Evolutionary conservation across 2,113 vertebrate genomes (phyloP).

Genomic region (Cyanistes caeruleus): DNA sequence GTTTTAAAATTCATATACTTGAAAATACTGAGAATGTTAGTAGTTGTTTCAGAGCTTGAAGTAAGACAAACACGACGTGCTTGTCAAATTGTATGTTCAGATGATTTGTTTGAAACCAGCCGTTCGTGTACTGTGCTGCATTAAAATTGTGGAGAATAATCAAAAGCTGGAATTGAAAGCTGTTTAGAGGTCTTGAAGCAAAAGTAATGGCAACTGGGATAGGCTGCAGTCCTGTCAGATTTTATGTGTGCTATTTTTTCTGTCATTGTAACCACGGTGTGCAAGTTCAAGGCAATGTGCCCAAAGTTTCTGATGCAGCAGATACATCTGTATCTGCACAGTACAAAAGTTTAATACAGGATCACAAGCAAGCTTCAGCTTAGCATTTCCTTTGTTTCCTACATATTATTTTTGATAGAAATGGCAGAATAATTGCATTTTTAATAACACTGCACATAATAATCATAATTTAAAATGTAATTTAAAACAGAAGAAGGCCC

Average conservation of each 20-base stretch:
- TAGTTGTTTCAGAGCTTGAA: conserved; percentile 3
- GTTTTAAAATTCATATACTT: conserved; percentile 25
- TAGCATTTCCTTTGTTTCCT: not conserved
- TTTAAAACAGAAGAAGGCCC: not conserved
- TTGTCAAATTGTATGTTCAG: not conserved
- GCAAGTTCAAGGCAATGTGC: conserved; percentile 37
- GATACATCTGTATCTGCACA: not conserved
- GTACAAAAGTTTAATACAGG: not conserved
- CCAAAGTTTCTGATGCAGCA: not conserved
- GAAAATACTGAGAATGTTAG: not conserved
- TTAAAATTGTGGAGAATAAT: conserved; percentile 30
- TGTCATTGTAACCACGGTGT: not conserved
- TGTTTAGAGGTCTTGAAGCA: conserved; percentile 36
- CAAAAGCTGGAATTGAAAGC: conserved; percentile 15
- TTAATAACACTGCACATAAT: not conserved
- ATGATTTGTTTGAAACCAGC: conserved; percentile 30
- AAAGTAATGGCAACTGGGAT: not conserved
- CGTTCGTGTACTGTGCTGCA: not conserved
- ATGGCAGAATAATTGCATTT: conserved; percentile 24
- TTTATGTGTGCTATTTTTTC: conserved; percentile 21
- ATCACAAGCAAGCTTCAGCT: not conserved
- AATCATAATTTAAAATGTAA: not conserved
- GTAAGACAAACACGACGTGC: not conserved
- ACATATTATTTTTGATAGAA: not conserved
- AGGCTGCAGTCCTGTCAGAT: conserved; percentile 29